These are phyloP conservation scores for Meliscaeva auricollis DNA, from an alignment of 2,888 invertebrate genomes.

Conservation along the genomic window DNA sequence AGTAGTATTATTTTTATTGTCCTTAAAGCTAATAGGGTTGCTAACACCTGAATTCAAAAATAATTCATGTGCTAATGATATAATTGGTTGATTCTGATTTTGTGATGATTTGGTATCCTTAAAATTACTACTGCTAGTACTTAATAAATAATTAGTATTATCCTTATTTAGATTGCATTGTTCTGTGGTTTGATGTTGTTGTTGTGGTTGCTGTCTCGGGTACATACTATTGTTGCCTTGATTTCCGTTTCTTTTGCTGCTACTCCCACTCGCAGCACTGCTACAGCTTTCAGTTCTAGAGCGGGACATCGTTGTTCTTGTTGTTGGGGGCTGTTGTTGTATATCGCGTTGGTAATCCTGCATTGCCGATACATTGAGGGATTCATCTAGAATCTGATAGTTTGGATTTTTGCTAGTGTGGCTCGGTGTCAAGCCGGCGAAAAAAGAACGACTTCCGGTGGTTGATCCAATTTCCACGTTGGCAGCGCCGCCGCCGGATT, in stretches of 20 bases:
- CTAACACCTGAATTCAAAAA: constrained; percentile 57
- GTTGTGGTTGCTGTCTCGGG: constrained; percentile 45
- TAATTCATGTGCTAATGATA: constrained; percentile 59
- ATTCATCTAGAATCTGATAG: constrained; percentile 80
- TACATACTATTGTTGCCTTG: constrained; percentile 38
- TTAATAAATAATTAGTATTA: constrained; percentile 59
- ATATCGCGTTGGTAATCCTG: constrained; percentile 52
- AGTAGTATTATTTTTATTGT: constrained; percentile 51
- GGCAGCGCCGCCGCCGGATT: constrained; percentile 1
- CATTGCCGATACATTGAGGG: constrained; percentile 75
- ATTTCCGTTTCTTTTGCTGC: constrained; percentile 45
- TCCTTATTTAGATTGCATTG: constrained; percentile 71
- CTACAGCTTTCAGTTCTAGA: constrained; percentile 48
- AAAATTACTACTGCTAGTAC: constrained; percentile 57
- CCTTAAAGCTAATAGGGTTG: constrained; percentile 65
- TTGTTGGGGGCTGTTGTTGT: constrained; percentile 1
- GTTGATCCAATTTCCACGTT: constrained; percentile 53
- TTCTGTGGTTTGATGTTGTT: constrained; percentile 60
- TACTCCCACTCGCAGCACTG: constrained; percentile 42
- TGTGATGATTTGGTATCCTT: constrained; percentile 71
- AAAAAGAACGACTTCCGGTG: constrained; percentile 55
- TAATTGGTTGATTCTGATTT: constrained; percentile 62
- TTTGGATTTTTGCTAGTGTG: constrained; percentile 81
- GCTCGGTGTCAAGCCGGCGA: constrained; percentile 55
- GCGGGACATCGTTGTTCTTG: not conserved